Percentiles rank a stretch among this genome's conserved stretches.
phyloP scores from a whole-genome alignment of 2,888 invertebrate genomes.

The Ditula angustiorana region DNA sequence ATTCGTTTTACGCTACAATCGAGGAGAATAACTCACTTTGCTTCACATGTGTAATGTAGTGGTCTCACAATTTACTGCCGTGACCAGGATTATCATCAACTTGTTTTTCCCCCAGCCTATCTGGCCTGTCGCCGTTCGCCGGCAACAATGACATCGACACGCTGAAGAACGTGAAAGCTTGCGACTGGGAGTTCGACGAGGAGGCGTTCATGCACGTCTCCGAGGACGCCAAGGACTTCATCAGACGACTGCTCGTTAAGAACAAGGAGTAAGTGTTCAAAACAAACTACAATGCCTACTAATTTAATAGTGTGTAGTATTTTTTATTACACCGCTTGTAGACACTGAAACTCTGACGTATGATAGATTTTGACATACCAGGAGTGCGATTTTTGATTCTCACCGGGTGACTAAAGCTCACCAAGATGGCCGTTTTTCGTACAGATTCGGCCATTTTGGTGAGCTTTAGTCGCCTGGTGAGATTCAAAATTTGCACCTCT shows the following conservation, averaged over 20 bases:
- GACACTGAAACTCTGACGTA: no score
- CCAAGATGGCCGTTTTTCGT: no score
- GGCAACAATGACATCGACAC: conserved; percentile 99
- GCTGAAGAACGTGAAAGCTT: conserved; percentile 98
- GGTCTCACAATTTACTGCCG: conserved; percentile 1
- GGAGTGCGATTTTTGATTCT: no score
- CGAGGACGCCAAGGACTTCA: conserved; percentile 99
- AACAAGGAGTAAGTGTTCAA: conserved; percentile 93
- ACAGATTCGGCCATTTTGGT: no score
- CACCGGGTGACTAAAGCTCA: no score
- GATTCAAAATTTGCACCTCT: no score
- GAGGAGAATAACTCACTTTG: not conserved
- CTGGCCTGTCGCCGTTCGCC: conserved; percentile 99
- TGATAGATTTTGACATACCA: no score
- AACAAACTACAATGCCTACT: no score
- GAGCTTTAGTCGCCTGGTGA: no score
- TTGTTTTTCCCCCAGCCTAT: conserved; percentile 87
- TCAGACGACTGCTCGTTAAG: conserved; percentile 94
- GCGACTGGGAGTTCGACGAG: conserved; percentile 99
- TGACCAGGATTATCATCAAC: conserved; percentile 6
- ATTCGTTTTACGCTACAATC: no score
- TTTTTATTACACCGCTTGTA: no score
- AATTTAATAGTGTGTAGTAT: no score
- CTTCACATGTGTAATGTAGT: not conserved
- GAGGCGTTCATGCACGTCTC: conserved; percentile 98